phyloP scores from a whole-genome alignment of 2,113 vertebrate species.

The Ptilorrhoa leucosticta region DNA sequence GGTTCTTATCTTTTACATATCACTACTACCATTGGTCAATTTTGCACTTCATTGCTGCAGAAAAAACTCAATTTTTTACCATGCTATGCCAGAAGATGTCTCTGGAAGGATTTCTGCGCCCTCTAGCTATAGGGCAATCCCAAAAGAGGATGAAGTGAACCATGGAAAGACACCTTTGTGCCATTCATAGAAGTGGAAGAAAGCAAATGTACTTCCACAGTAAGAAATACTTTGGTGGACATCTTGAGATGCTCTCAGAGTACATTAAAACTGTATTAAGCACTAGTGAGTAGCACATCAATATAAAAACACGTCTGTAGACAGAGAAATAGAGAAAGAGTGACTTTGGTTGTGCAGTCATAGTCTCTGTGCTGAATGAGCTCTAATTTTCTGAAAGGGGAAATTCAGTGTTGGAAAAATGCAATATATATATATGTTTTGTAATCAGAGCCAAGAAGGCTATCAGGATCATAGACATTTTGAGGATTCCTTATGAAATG shows the following conservation, averaged over 20 bases:
- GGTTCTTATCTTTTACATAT: neutral
- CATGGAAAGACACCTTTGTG: neutral
- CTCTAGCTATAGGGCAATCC: neutral
- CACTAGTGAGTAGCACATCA: neutral
- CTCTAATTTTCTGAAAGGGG: neutral
- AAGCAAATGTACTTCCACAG: neutral
- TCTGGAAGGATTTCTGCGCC: neutral
- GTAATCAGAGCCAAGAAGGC: neutral
- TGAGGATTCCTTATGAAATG: neutral
- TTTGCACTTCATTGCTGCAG: neutral
- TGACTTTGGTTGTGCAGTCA: neutral
- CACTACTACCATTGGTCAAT: neutral
- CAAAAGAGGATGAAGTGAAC: neutral
- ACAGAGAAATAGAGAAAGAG: neutral
- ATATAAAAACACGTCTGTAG: neutral
- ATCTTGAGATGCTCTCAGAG: neutral
- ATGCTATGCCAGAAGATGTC: accelerated
- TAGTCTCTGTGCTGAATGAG: neutral
- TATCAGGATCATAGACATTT: neutral
- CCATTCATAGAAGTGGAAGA: neutral
- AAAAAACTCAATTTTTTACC: neutral
- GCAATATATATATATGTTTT: neutral
- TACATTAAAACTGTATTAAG: neutral
- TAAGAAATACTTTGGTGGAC: neutral
- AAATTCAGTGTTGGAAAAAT: neutral